Percentiles rank a stretch among this genome's conserved stretches.
phyloP scores from a whole-genome alignment of 2,113 vertebrate genomes.

The Oryzias javanicus region DNA sequence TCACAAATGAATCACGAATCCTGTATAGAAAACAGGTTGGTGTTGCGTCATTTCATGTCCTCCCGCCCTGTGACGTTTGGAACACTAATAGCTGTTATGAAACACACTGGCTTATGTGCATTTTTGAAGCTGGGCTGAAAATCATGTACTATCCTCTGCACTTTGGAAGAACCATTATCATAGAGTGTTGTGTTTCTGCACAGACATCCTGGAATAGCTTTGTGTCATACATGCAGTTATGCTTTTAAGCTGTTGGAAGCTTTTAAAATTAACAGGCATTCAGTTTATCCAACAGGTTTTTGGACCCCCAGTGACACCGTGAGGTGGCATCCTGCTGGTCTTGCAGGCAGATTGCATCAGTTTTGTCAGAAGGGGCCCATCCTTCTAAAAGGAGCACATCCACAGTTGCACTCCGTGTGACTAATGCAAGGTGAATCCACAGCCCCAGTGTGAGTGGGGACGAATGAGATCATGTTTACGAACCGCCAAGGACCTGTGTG shows the following conservation, averaged over 20 bases:
- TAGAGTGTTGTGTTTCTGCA: too few relatives aligned
- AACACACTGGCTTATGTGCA: slow-evolving; percentile 6
- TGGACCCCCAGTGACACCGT: not conserved
- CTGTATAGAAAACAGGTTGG: slow-evolving; percentile 12
- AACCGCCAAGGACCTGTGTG: slow-evolving; percentile 50
- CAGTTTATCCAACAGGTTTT: slow-evolving; percentile 9
- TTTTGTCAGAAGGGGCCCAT: not conserved
- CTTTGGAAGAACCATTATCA: too few relatives aligned
- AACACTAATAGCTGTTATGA: slow-evolving; percentile 30
- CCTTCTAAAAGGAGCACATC: slow-evolving; percentile 9
- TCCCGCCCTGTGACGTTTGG: slow-evolving; percentile 19
- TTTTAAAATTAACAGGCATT: not conserved
- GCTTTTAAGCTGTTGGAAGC: too few relatives aligned
- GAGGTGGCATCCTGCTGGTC: slow-evolving; percentile 30
- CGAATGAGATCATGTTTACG: slow-evolving; percentile 44
- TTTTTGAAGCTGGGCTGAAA: not conserved
- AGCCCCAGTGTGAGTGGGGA: slow-evolving; percentile 16
- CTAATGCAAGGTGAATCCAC: slow-evolving; percentile 23
- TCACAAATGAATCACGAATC: not conserved
- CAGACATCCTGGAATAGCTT: too few relatives aligned
- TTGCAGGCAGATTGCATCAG: slow-evolving; percentile 73
- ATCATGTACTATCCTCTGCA: not conserved
- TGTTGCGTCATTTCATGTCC: slow-evolving; percentile 61
- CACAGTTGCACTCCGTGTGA: not conserved
- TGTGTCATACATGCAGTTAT: too few relatives aligned